Evolutionary conservation across 1,140 invertebrate species (phyloP), one percentile per base, ranked within the genome.

Genomic region (Maconellicoccus hirsutus): DNA sequence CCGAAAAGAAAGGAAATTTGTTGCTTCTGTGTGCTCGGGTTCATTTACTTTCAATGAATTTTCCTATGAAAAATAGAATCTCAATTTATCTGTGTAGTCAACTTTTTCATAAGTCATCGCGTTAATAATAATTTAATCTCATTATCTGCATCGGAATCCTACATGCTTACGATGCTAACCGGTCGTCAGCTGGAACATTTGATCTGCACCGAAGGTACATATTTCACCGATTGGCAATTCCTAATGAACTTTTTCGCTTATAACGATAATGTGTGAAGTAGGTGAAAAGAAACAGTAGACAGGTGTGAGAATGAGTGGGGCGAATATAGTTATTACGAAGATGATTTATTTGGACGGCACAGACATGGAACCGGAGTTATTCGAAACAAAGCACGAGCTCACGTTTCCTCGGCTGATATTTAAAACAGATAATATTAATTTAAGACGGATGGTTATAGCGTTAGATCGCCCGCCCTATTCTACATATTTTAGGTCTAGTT

Each of bases 241-340:
- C n/a, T 16, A 16, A 52, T 52, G 42, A 52, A 52, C n/a, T 52
- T 52, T 52, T 16, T 52, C 42, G 12, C 16, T 3, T 52, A 52
- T 16, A 8, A 16, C 42, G 42, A 52, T 52, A 52, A 52, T 52
- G 42, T 52, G 42, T 52, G 42, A 52, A 52, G n/a, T n/a, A 52
- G 16, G n/a, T 14, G n/a, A 52, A 52, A 52, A 52, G 42, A 52
- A 52, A 52, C 61, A 14, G 25, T 66, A 66, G 61, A 66, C 61
- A 66, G 61, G 61, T 66, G 61, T 66, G 61, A 66, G 61, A 66
- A 66, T 66, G 61, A 66, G 61, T 66, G 25, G 61, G 61, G 61
- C 25, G 61, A 66, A 25, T 26, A 19, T 26, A 66, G 19, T 66
- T 19, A 66, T 66, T 66, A 66, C 61, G 61, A 66, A 66, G 61